Percentiles rank a stretch among this genome's conserved stretches.
These are phyloP conservation scores for Toxostoma redivivum DNA, from an alignment of 2,113 vertebrate species.

Conservation along the genomic window DNA sequence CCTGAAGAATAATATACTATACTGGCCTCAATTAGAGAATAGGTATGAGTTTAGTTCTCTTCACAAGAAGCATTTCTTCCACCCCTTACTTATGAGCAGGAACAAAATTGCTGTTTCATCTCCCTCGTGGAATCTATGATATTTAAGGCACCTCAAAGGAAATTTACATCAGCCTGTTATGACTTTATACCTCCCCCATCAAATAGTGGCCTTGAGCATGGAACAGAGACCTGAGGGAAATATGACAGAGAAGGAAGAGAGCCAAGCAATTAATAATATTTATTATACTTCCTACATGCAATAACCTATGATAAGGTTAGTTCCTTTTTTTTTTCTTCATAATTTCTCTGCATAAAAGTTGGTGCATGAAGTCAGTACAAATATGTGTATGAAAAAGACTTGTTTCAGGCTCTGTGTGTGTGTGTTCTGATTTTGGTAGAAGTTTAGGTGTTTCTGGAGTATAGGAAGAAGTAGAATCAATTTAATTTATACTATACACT, in stretches of 20 bases:
- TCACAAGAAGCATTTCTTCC: background rate
- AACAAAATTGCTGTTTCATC: conserved; percentile 54
- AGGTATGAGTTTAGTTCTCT: background rate
- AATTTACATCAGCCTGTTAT: conserved; percentile 64
- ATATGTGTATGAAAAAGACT: background rate
- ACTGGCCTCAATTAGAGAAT: background rate
- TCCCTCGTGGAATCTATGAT: conserved; percentile 17
- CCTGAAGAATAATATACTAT: background rate
- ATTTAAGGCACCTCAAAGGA: conserved; percentile 58
- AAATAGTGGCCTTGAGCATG: conserved; percentile 53
- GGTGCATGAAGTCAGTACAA: background rate
- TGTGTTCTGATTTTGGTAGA: background rate
- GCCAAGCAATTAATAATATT: conserved; percentile 64
- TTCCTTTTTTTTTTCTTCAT: background rate
- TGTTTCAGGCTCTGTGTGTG: background rate
- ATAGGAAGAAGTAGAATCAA: background rate
- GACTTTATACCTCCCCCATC: conserved; percentile 51
- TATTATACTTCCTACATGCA: conserved; percentile 42
- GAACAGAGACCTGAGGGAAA: conserved; percentile 58
- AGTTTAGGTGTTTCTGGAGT: background rate
- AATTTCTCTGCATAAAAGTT: background rate
- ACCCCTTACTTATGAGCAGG: background rate
- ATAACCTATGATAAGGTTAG: conserved; percentile 33
- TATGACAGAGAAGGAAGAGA: conserved; percentile 50
- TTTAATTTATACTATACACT: background rate